phyloP scores from a whole-genome alignment of 1,140 invertebrate species.

The Pseudachorutes palmiensis region DNA sequence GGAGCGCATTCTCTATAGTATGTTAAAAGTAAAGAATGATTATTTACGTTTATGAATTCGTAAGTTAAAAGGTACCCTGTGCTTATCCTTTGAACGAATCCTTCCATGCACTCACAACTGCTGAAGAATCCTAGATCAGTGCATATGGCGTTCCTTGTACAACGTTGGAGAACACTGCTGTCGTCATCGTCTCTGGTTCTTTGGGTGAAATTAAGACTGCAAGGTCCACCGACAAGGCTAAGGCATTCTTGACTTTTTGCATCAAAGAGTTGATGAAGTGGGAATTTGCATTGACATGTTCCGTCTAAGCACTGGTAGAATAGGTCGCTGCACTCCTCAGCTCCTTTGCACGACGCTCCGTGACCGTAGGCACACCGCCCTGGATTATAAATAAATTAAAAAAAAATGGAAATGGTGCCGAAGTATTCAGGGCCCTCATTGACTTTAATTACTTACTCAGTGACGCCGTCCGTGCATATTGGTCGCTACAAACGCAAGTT shows the following conservation, averaged over 20 bases:
- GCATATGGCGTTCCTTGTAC: slow-evolving; percentile 22
- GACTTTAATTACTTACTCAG: too few relatives aligned
- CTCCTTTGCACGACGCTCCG: slow-evolving; percentile 9
- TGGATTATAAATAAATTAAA: too few relatives aligned
- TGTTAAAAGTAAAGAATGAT: not conserved
- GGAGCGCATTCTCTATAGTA: slow-evolving; percentile 18
- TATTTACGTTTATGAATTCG: not conserved
- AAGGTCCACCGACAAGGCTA: slow-evolving; percentile 21
- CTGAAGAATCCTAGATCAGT: slow-evolving; percentile 20
- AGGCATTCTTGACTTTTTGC: slow-evolving; percentile 16
- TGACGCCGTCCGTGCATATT: not conserved
- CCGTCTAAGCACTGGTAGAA: slow-evolving; percentile 20
- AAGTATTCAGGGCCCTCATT: too few relatives aligned
- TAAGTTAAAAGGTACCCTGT: not conserved
- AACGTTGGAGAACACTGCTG: slow-evolving; percentile 10
- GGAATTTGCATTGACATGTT: slow-evolving; percentile 16
- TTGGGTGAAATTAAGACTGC: slow-evolving; percentile 3
- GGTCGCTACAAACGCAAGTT: slow-evolving; percentile 11
- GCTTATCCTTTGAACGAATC: slow-evolving; percentile 20
- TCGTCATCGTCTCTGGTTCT: not conserved
- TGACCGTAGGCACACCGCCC: not conserved
- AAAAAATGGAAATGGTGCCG: too few relatives aligned
- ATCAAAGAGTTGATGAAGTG: slow-evolving; percentile 25
- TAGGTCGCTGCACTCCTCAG: slow-evolving; percentile 16
- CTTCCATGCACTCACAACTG: slow-evolving; percentile 17